Percentiles rank a stretch among this genome's conserved stretches.
phyloP scores from a whole-genome alignment of 2,888 invertebrate genomes.

The Venusia cambrica region DNA sequence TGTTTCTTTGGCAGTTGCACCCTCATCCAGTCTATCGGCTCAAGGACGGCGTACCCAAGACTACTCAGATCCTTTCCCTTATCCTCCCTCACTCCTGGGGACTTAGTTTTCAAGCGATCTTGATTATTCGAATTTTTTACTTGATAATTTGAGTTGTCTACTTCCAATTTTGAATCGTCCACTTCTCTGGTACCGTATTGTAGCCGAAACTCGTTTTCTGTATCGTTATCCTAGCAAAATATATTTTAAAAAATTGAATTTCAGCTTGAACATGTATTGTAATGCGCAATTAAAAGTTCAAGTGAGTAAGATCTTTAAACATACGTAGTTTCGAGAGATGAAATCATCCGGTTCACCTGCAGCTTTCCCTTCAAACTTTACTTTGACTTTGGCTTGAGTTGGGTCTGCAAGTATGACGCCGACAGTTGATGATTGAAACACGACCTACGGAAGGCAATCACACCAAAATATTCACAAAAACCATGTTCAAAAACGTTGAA shows the following conservation, averaged over 20 bases:
- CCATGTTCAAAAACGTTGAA: no score
- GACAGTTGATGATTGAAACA: constrained; percentile 85
- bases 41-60: constrained; percentile 79
- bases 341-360: constrained; percentile 50
- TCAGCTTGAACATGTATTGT: background rate
- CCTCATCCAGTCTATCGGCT: constrained; percentile 83
- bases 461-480: no score
- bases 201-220: constrained; percentile 43
- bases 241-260: constrained; percentile 1
- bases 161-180: constrained; percentile 29
- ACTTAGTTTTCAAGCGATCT: constrained; percentile 33
- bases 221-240: constrained; percentile 39
- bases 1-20: constrained; percentile 84
- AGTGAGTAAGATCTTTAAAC: no score
- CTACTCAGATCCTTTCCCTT: constrained; percentile 74
- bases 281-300: no score
- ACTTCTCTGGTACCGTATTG: constrained; percentile 43
- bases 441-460: no score
- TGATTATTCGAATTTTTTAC: no score
- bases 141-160: no score
- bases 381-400: constrained; percentile 83
- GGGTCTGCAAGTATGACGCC: constrained; percentile 86
- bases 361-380: constrained; percentile 70
- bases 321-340: constrained; percentile 40
- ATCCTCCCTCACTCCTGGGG: constrained; percentile 40